Conservation (phyloP, 1,140 invertebrate genomes). For the Tigriopus japonicus region DNA sequence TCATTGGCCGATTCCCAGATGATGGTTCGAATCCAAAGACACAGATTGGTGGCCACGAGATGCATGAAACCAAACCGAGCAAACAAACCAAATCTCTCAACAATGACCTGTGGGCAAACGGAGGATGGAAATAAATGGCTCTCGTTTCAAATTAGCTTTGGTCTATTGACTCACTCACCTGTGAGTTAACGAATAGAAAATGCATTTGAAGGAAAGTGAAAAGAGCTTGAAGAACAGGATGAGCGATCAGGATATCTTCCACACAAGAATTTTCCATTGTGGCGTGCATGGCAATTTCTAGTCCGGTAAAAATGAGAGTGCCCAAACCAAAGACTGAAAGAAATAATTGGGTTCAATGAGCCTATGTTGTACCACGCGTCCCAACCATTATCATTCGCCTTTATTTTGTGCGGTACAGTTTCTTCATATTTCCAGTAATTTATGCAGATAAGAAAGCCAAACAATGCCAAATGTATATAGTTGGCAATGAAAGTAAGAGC, state of each 20-base stretch:
- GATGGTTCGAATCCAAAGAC: constrained; percentile 38
- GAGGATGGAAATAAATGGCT: no score
- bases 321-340: constrained; percentile 41
- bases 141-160: no score
- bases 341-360: not conserved
- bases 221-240: constrained; percentile 42
- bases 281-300: constrained; percentile 42
- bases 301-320: constrained; percentile 41
- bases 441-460: no score
- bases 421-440: no score
- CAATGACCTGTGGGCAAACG: constrained; percentile 15
- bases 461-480: no score
- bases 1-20: constrained; percentile 33
- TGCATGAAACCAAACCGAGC: constrained; percentile 38
- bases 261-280: constrained; percentile 34
- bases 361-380: no score
- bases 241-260: constrained; percentile 36
- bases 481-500: no score
- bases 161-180: constrained; percentile 30
- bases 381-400: no score
- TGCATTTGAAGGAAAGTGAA: constrained; percentile 50
- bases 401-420: no score
- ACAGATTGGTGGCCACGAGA: constrained; percentile 38
- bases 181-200: constrained; percentile 46
- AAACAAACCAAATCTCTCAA: constrained; percentile 18